Evolutionary conservation across 2,888 invertebrate genomes (phyloP).

Genomic region (Pterobdella sp.): DNA sequence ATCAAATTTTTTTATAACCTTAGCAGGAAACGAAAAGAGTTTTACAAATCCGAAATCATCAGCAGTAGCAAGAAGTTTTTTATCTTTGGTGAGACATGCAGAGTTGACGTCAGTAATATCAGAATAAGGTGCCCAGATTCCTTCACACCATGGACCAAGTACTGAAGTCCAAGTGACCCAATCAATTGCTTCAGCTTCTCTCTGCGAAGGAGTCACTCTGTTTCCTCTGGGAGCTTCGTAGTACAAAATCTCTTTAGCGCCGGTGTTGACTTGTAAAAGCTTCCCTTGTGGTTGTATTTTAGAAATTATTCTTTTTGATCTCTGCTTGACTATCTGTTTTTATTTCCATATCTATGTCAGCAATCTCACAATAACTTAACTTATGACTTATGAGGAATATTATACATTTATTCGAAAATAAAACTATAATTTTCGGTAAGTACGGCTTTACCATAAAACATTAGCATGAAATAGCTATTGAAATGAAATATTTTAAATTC

Average conservation of each 20-base stretch:
- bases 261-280: slow-evolving; percentile 49
- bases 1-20: slow-evolving; percentile 40
- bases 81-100: slow-evolving; percentile 45
- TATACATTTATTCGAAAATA: too few relatives aligned
- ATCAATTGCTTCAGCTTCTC: slow-evolving; percentile 47
- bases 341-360: too few relatives aligned
- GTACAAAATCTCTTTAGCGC: slow-evolving; percentile 51
- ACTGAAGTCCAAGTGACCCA: slow-evolving; percentile 53
- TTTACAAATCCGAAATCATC: slow-evolving; percentile 54
- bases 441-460: too few relatives aligned
- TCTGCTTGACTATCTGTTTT: too few relatives aligned
- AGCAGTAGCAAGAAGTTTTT: slow-evolving; percentile 49
- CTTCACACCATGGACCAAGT: slow-evolving; percentile 49
- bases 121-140: slow-evolving; percentile 52
- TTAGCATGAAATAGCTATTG: too few relatives aligned
- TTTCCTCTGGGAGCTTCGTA: slow-evolving; percentile 53
- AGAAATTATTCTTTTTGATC: too few relatives aligned
- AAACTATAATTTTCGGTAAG: too few relatives aligned
- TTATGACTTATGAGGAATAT: too few relatives aligned
- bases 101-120: slow-evolving; percentile 53
- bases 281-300: slow-evolving; percentile 41
- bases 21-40: slow-evolving; percentile 51
- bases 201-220: slow-evolving; percentile 45
- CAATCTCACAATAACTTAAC: too few relatives aligned
- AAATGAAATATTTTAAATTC: too few relatives aligned